A percentile compares a stretch with the other conserved stretches of the same genome.
These are phyloP conservation scores for Oncorhynchus kisutch DNA, from an alignment of 2,113 vertebrate genomes.

Conservation along the genomic window DNA sequence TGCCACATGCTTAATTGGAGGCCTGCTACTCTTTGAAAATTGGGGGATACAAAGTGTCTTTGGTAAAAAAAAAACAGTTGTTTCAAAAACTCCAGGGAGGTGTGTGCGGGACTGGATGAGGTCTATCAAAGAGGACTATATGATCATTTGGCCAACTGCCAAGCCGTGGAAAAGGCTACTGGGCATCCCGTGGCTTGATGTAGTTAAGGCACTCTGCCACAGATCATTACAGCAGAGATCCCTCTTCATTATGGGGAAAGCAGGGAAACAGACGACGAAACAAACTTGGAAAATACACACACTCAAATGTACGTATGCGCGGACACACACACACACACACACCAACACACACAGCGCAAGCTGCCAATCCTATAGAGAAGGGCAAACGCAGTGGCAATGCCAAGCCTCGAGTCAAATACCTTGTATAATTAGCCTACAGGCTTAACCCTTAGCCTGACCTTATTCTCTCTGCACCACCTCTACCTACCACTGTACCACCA, in stretches of 20 bases:
- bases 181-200: constrained; percentile 43
- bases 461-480: constrained; percentile 49
- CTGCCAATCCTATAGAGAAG: constrained; percentile 38
- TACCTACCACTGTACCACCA: neutral
- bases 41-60: no score
- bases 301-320: constrained; percentile 14
- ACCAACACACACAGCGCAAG: neutral
- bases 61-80: no score
- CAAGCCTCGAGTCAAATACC: constrained; percentile 50
- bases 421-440: constrained; percentile 19
- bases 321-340: neutral
- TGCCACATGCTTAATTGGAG: no score
- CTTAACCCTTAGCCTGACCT: constrained; percentile 42
- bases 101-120: neutral
- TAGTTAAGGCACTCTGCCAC: constrained; percentile 42
- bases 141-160: constrained; percentile 53
- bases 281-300: constrained; percentile 9
- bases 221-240: constrained; percentile 61
- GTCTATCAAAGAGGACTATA: constrained; percentile 30
- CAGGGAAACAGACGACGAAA: no score
- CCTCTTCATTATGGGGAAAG: constrained; percentile 52
- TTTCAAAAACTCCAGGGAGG: no score
- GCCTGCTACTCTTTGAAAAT: neutral
- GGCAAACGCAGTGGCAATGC: constrained; percentile 52
- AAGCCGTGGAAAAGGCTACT: constrained; percentile 30